A percentile compares a stretch with the other conserved stretches of the same genome.
phyloP scores from a whole-genome alignment of 1,140 invertebrate genomes.

The Microplitis mediator region DNA sequence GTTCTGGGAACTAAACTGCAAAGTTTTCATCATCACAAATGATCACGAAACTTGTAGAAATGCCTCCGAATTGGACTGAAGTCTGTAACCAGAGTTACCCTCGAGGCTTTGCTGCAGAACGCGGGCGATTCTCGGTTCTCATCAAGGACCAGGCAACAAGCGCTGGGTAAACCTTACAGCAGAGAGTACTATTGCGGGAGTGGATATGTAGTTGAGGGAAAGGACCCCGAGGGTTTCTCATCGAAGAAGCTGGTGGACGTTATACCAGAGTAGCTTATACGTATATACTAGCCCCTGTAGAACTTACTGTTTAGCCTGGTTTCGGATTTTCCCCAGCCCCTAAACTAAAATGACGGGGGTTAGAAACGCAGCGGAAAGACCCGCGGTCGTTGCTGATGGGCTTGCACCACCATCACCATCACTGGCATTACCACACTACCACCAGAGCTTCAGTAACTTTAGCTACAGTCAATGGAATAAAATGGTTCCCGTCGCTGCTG shows the following conservation, averaged over 20 bases:
- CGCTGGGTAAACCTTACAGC: constrained; percentile 1
- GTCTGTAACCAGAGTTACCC: background rate
- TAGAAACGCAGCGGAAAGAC: constrained; percentile 8
- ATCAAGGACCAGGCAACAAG: constrained; percentile 26
- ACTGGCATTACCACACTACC: too few relatives aligned
- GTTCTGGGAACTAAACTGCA: too few relatives aligned
- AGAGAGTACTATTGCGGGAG: background rate
- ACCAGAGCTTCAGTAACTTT: constrained; percentile 42
- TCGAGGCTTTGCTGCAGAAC: background rate
- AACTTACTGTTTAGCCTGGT: constrained; percentile 47
- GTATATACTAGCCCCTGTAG: constrained; percentile 26
- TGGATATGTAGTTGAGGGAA: background rate
- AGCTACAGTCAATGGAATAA: constrained; percentile 52
- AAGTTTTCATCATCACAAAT: background rate
- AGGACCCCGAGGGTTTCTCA: constrained; percentile 17
- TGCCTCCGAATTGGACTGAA: background rate
- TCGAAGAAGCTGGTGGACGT: constrained; percentile 19
- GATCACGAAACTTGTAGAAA: constrained; percentile 4
- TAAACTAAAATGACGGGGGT: background rate
- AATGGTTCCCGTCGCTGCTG: constrained; percentile 41
- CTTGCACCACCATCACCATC: constrained; percentile 12
- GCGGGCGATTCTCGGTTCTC: constrained; percentile 16
- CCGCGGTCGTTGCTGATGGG: constrained; percentile 33
- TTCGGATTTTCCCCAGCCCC: constrained; percentile 30
- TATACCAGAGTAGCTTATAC: background rate